Base-by-base conservation (phyloP, 2,113 vertebrate species). In the Esox niger region DNA sequence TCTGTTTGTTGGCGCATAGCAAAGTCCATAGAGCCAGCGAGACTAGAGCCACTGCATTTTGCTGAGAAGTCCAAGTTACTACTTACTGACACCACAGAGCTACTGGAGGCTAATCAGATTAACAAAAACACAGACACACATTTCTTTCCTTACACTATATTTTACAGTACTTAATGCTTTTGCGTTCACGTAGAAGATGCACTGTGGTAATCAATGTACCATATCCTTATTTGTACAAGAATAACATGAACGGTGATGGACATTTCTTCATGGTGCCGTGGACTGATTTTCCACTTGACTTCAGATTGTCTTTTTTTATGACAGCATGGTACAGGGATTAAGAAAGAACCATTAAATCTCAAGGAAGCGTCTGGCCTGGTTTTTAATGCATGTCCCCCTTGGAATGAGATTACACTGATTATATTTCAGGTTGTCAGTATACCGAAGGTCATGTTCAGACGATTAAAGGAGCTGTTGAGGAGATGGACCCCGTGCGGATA, bases 381-480 rank as follows among this genome's bases (percentile, higher is more conserved):
- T 84, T 43, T 83, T 77, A 74, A 76, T 68, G 57, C 11, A 57
- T 33, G 65, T 73, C 71, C 69, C 70, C 15, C 43, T 52, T 66
- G 66, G 70, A 76, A 79, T 62, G 68, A 80, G 78, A 75, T 85
- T 76, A 80, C 79, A 74, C 82, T 67, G 30, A 29, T 63, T 73
- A 47, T 20, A 62, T 73, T 74, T 75, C 64, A 77, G 77, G 46
- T 71, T 71, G 71, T 85, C 83, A 80, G 76, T 80, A 74, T 82
- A 80, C 80, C 78, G 71, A 68, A 74, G 81, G 80, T 78, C 84
- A 78, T 85, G 85, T 88, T 87, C 86, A 86, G 79, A 77, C 69
- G 63, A 86, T 73, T 71, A 61, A 70, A 78, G 78, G 55, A 75
- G 75, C 68, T 77, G 78, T 62, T 80, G 74, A 81, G 26, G 73